Base-by-base conservation (phyloP, 2,797 vertebrate genomes). In the Acanthopagrus latus region DNA sequence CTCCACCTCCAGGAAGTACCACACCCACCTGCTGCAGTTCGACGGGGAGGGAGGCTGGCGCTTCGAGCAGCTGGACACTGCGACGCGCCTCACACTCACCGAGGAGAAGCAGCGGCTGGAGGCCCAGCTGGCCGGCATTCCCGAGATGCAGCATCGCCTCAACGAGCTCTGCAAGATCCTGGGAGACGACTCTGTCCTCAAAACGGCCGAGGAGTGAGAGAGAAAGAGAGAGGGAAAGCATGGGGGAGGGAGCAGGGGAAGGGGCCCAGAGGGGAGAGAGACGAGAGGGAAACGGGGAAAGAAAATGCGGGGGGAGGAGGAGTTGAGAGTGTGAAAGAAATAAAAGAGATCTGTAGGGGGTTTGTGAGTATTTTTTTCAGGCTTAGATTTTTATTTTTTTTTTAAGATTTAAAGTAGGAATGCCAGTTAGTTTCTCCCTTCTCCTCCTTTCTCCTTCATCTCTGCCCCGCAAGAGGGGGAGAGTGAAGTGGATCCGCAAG, bases 81-180 rank as follows among this genome's bases (percentile, higher is more conserved):
- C 98, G 4, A 97, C 97, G 5, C 97, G 98, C 51, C 95, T 99
- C 82, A 96, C 98, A 11, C 83, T 99, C 83, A 98, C 97, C 8
- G 98, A 99, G 92, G 98, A 99, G 91, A 99, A 99, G 76, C 98
- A 99, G 91, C 96, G 97, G 80, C 96, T 99, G 64, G 98, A 99
- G 93, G 93, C 96, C 52, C 98, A 99, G 76, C 97, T 99, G 67
- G 97, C 98, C 29, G 98, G 98, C 78, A 96, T 99, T 90, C 98
- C 98, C 80, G 96, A 98, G 95, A 99, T 99, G 98, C 98, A 99
- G 82, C 96, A 95, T 82, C 97, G 98, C 93, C 96, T 99, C 77
- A 97, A 98, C 33, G 97, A 99, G 95, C 96, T 99, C 74, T 99
- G 98, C 92, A 97, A 97, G 94, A 97, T 99, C 91, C 91, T 99